These are phyloP conservation scores for Ectropis grisescens DNA, from an alignment of 1,140 invertebrate genomes.

Conservation along the genomic window DNA sequence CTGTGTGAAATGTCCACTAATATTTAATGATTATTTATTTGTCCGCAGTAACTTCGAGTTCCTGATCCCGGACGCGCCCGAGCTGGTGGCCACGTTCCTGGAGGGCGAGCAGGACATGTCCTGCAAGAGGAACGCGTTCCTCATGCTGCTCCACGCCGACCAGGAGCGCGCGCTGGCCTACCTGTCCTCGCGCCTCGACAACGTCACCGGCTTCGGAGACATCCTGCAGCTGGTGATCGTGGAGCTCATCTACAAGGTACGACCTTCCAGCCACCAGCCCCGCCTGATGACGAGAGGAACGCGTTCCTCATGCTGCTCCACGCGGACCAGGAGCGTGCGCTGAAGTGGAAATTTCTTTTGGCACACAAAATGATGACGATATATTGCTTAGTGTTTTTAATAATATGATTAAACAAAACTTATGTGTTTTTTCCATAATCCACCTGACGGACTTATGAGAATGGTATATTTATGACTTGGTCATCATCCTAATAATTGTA, in stretches of 20 bases:
- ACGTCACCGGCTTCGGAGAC: slow-evolving; percentile 95
- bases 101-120: slow-evolving; percentile 99
- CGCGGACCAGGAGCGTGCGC: slow-evolving; percentile 93
- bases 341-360: no score
- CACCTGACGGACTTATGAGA: no score
- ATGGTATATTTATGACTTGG: no score
- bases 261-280: no score
- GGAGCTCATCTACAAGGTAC: slow-evolving; percentile 98
- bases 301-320: slow-evolving; percentile 99
- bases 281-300: no score
- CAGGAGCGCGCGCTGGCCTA: slow-evolving; percentile 94
- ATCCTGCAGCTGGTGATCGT: slow-evolving; percentile 99
- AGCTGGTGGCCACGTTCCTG: slow-evolving; percentile 94
- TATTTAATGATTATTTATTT: no score
- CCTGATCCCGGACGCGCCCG: slow-evolving; percentile 98
- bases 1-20: no score
- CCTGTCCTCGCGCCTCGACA: slow-evolving; percentile 93
- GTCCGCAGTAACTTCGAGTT: slow-evolving; percentile 98
- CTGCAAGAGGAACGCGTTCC: slow-evolving; percentile 98
- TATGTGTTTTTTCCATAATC: no score
- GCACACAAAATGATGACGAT: no score
- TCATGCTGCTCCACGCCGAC: slow-evolving; percentile 98
- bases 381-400: no score
- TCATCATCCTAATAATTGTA: no score
- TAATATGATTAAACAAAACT: no score